These are phyloP conservation scores for Apamea monoglypha DNA, from an alignment of 2,888 invertebrate genomes.

Conservation along the genomic window DNA sequence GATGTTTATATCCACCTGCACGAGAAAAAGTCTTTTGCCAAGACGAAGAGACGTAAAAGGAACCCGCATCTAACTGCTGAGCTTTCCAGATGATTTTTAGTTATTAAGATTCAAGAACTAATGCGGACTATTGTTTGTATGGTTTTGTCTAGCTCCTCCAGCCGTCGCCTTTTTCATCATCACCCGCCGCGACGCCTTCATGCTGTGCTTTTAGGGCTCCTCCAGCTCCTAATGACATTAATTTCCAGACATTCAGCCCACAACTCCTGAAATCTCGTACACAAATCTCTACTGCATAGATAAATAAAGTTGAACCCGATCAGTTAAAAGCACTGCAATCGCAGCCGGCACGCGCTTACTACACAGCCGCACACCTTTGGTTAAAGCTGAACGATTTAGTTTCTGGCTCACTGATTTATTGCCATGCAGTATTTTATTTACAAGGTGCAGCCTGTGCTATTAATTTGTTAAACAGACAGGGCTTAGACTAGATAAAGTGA, in stretches of 20 bases:
- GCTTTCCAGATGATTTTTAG: background rate
- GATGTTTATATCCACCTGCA: no score
- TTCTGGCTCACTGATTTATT: constrained; percentile 29
- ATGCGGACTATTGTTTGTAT: background rate
- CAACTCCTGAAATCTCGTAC: background rate
- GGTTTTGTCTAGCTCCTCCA: background rate
- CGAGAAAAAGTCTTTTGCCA: background rate
- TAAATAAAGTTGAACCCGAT: constrained; percentile 13
- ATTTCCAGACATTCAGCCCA: background rate
- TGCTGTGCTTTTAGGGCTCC: background rate
- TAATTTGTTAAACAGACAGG: constrained; percentile 20
- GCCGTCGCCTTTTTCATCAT: background rate
- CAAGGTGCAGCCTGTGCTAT: constrained; percentile 28
- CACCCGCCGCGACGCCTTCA: background rate
- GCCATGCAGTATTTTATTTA: constrained; percentile 20
- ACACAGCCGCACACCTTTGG: background rate
- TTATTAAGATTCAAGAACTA: background rate
- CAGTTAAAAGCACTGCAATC: constrained; percentile 13
- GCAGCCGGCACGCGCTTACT: constrained; percentile 20
- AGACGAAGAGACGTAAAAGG: no score
- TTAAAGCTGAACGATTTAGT: constrained; percentile 21
- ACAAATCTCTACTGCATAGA: constrained; percentile 3
- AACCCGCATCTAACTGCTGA: background rate
- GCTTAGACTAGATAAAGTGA: background rate
- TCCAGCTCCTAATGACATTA: background rate